Conservation (phyloP, 1,140 invertebrate species). For the Portunus trituberculatus region DNA sequence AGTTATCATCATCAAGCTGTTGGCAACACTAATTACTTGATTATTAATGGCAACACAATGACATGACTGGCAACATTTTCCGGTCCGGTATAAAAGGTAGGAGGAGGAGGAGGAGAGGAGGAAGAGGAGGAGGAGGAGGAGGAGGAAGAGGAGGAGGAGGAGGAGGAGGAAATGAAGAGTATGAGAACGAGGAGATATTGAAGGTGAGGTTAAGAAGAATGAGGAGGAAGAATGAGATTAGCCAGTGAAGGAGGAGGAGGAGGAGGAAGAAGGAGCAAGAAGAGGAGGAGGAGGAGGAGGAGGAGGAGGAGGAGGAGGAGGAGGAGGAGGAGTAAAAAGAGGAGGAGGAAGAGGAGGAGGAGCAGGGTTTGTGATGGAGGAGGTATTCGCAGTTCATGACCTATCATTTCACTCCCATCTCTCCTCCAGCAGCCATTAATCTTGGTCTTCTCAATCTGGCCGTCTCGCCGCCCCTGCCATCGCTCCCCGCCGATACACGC, state of each 20-base stretch:
- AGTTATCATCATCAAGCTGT: neutral
- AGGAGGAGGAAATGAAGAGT: neutral
- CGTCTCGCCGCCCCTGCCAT: neutral
- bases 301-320: neutral
- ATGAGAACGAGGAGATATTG: neutral
- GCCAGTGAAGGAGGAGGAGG: conserved; percentile 5
- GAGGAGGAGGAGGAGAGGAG: neutral
- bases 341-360: neutral
- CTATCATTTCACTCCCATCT: conserved; percentile 59
- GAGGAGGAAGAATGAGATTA: neutral
- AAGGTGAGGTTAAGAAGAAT: neutral
- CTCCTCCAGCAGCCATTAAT: conserved; percentile 41
- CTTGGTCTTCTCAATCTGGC: conserved; percentile 52
- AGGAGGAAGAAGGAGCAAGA: neutral
- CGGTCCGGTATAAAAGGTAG: no score
- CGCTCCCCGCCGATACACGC: conserved; percentile 34
- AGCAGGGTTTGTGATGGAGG: neutral
- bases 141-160: neutral
- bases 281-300: neutral
- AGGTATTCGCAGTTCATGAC: conserved; percentile 53
- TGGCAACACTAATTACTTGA: neutral
- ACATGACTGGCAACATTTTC: neutral
- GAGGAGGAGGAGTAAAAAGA: neutral
- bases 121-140: neutral
- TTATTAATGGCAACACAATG: neutral